A percentile compares a stretch with the other conserved stretches of the same genome.
phyloP scores from a whole-genome alignment of 1,140 invertebrate species.

The Scylla paramamosain region DNA sequence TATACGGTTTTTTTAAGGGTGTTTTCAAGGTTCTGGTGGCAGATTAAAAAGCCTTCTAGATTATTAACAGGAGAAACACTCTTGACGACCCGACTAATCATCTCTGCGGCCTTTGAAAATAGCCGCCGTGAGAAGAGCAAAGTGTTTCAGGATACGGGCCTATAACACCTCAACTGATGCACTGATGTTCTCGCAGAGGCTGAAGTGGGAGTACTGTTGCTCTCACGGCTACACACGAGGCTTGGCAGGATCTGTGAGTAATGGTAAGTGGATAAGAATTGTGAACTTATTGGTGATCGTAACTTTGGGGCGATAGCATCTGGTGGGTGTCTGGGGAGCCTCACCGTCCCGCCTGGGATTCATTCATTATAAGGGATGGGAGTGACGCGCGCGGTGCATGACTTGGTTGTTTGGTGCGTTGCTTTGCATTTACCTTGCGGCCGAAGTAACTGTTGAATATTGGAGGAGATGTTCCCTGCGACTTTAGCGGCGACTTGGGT shows the following conservation, averaged over 20 bases:
- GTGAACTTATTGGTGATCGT: slow-evolving; percentile 22
- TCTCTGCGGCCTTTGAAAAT: too few species aligned
- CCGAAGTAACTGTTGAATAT: neutral
- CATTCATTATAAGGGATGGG: neutral
- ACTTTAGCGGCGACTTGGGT: too few species aligned
- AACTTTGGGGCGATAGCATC: neutral
- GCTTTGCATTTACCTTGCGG: neutral
- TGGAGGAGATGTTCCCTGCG: neutral
- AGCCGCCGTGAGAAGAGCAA: too few species aligned
- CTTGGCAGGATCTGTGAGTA: neutral
- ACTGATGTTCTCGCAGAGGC: neutral
- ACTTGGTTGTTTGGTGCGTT: neutral
- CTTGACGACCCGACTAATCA: too few species aligned
- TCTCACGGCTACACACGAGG: neutral
- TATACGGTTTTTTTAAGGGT: too few species aligned
- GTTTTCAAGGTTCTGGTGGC: too few species aligned
- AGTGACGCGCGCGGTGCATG: neutral
- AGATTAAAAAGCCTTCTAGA: too few species aligned
- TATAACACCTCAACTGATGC: neutral
- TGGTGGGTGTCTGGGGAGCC: neutral
- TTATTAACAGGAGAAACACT: too few species aligned
- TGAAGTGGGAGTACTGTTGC: neutral
- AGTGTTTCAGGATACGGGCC: neutral
- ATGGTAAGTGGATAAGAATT: slow-evolving; percentile 1
- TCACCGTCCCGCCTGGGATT: neutral